Percentiles rank a stretch among this genome's conserved stretches.
These are phyloP conservation scores for Brassicogethes aeneus DNA, from an alignment of 2,888 invertebrate species.

Conservation along the genomic window DNA sequence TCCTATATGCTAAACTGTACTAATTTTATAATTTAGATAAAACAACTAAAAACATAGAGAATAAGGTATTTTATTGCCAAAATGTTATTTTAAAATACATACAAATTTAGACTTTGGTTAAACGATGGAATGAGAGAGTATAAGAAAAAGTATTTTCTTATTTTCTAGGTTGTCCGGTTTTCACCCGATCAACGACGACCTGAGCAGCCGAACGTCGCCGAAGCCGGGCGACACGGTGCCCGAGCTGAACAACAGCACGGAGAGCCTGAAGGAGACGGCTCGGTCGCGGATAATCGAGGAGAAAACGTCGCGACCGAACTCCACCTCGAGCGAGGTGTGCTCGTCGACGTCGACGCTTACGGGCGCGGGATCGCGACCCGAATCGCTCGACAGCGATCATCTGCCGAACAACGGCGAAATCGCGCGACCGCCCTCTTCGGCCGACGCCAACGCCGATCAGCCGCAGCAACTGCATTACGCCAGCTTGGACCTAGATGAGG, in stretches of 20 bases:
- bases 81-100: no score
- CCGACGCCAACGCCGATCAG: constrained; percentile 24
- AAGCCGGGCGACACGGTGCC: constrained; percentile 16
- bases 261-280: constrained; percentile 1
- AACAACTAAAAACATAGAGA: no score
- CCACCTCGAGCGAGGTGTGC: constrained; percentile 35
- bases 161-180: no score
- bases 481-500: constrained; percentile 50
- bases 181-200: constrained; percentile 21
- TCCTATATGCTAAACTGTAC: no score
- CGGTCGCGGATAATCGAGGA: constrained; percentile 11
- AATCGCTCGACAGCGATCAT: constrained; percentile 33
- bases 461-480: constrained; percentile 54
- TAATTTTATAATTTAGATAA: no score
- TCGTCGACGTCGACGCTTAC: constrained; percentile 34
- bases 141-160: no score
- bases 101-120: no score
- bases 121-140: no score
- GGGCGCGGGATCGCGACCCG: constrained; percentile 37
- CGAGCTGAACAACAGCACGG: background rate
- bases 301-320: constrained; percentile 30
- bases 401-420: constrained; percentile 21
- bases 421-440: constrained; percentile 25
- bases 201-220: constrained; percentile 17
- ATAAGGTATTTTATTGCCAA: no score